Base-by-base conservation (phyloP, 23 tunicate species). In the Corella eumyota region DNA sequence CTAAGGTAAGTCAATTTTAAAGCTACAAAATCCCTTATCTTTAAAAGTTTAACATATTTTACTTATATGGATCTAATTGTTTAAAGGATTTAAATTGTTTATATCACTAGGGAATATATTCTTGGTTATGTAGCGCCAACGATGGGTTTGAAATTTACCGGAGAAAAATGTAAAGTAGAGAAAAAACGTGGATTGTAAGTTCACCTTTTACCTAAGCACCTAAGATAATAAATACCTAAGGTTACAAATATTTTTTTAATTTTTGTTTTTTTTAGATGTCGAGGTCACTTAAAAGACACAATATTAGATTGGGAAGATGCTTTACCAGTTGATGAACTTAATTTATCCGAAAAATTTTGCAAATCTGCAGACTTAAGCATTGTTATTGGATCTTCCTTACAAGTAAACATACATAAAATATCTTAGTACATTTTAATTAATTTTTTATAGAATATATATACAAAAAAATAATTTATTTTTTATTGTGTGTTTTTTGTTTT, bases 261-360 rank as follows among this genome's bases (percentile, higher is more conserved):
- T n/a, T n/a, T n/a, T n/a, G n/a, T n/a, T n/a, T n/a, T n/a, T 37
- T 65, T 2, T 52, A 79, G 78, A 44, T 92, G 86, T 54, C 32
- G 80, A 45, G 86, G 86, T 3, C 9, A 36, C 23, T 54, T 81
- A 29, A 36, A 56, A 1, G 98, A 92, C 55, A 70, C 95, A 6
- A 74, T 92, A 21, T 62, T 92, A 5, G 98, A 92, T 52, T 92
- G 98, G 98, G 98, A 92, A 47, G 80, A 92, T 48, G 75, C 91
- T 4, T 46, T 92, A 23, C 98, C 98, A 23, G 77, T 30, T 45
- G 75, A 83, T 6, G 45, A 75, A 56, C 73, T 92, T 25, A 63
- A 65, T 33, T 52, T 68, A 49, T 73, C 98, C 36, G 86, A 77
- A 40, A 72, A 45, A 34, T 57, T 75, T 40, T 76, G 88, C 26